These are phyloP conservation scores for Stylophora pistillata DNA, from an alignment of 64 coral and sea anemone species.

Conservation along the genomic window DNA sequence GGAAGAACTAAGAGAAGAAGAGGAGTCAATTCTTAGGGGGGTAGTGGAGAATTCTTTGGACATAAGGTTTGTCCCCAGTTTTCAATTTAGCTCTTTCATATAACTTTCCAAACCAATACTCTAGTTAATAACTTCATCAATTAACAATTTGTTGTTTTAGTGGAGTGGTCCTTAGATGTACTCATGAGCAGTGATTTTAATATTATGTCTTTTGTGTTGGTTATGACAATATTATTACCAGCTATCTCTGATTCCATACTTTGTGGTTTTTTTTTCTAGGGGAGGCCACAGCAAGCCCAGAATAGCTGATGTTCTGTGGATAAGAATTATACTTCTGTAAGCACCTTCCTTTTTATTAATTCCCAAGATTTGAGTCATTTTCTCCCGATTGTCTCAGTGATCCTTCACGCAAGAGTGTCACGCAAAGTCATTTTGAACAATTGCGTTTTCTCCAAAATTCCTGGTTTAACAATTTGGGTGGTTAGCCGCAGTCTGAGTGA, in stretches of 20 bases:
- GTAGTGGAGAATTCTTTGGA: conserved; percentile 91
- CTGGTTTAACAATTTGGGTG: too few relatives aligned
- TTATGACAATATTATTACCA: not conserved
- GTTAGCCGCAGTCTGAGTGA: too few relatives aligned
- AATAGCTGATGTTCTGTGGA: conserved; percentile 80
- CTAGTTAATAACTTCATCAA: too few relatives aligned
- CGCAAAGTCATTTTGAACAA: too few relatives aligned
- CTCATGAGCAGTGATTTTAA: not conserved
- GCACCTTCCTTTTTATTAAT: not conserved
- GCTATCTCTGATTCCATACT: not conserved
- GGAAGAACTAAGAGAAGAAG: conserved; percentile 88
- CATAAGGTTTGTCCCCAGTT: conserved; percentile 56
- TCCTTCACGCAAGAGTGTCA: too few relatives aligned
- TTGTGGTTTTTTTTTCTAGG: conserved; percentile 25
- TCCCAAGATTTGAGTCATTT: too few relatives aligned
- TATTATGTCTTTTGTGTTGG: not conserved
- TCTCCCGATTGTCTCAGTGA: too few relatives aligned
- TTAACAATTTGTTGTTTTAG: too few relatives aligned
- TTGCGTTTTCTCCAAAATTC: too few relatives aligned
- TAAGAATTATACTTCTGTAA: conserved; percentile 79
- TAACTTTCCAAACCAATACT: too few relatives aligned
- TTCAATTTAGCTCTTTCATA: not conserved
- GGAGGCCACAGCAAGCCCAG: conserved; percentile 90
- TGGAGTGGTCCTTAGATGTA: too few relatives aligned
- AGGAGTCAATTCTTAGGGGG: conserved; percentile 83